These are phyloP conservation scores for Telenomus remus DNA, from an alignment of 1,140 invertebrate species.

Conservation along the genomic window DNA sequence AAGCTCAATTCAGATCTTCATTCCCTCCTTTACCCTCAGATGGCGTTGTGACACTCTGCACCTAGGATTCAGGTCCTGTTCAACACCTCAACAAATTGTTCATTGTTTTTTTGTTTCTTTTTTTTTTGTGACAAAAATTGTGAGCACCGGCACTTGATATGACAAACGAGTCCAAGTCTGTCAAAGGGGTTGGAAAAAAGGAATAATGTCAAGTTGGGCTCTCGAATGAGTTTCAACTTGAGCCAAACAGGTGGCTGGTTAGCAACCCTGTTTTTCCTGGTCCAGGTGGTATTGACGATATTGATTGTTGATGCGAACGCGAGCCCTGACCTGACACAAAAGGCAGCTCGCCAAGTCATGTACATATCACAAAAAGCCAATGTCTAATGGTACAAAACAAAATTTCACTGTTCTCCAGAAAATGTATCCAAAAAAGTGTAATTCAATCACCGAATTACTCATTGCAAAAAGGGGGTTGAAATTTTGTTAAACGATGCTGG, in stretches of 20 bases:
- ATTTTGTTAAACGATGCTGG: constrained; percentile 51
- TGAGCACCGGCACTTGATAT: too few relatives aligned
- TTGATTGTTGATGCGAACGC: background rate
- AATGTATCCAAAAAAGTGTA: too few relatives aligned
- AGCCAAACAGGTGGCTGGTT: constrained; percentile 4
- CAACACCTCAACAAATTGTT: too few relatives aligned
- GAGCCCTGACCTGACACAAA: background rate
- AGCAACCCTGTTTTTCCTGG: constrained; percentile 17
- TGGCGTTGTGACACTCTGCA: too few relatives aligned
- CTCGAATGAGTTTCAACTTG: constrained; percentile 1
- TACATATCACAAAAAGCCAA: constrained; percentile 46
- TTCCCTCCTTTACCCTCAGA: too few relatives aligned
- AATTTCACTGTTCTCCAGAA: constrained; percentile 37
- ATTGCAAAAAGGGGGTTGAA: constrained; percentile 9
- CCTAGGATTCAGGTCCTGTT: too few relatives aligned
- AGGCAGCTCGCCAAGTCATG: constrained; percentile 25
- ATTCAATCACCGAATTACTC: too few relatives aligned
- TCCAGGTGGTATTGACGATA: constrained; percentile 14
- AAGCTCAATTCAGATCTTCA: too few relatives aligned
- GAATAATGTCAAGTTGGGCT: constrained; percentile 1
- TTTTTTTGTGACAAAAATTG: too few relatives aligned
- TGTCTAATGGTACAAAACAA: constrained; percentile 31
- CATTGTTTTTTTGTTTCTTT: too few relatives aligned
- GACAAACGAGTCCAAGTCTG: too few relatives aligned
- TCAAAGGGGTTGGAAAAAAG: too few relatives aligned